A percentile compares a stretch with the other conserved stretches of the same genome.
phyloP scores from a whole-genome alignment of 2,888 invertebrate genomes.

The Parnassius glacialis region DNA sequence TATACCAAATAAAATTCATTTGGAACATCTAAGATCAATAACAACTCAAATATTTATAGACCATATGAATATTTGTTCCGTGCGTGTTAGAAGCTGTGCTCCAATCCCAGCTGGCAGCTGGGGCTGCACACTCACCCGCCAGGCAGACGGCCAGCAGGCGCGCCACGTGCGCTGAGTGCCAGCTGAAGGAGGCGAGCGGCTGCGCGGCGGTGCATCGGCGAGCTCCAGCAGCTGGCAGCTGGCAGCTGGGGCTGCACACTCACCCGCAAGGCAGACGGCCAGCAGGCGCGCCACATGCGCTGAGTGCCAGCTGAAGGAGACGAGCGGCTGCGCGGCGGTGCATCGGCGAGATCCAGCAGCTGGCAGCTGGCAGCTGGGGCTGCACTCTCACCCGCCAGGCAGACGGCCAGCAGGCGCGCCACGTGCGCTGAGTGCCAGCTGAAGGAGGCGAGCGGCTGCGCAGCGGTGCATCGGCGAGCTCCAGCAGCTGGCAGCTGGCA shows the following conservation, averaged over 20 bases:
- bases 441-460: conserved; percentile 84
- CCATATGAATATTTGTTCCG: too few relatives aligned
- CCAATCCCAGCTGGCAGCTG: not conserved
- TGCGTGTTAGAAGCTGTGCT: too few relatives aligned
- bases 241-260: not conserved
- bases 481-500: conserved; percentile 26
- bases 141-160: conserved; percentile 85
- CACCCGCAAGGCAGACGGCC: conserved; percentile 82
- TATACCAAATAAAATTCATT: too few relatives aligned
- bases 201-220: too few relatives aligned
- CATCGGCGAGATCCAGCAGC: too few relatives aligned
- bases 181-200: conserved; percentile 85
- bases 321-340: conserved; percentile 33
- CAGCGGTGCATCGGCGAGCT: conserved; percentile 30
- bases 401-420: conserved; percentile 86
- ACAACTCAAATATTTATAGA: too few relatives aligned
- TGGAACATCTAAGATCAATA: too few relatives aligned
- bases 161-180: conserved; percentile 93
- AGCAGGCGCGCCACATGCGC: conserved; percentile 88
- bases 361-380: not conserved
- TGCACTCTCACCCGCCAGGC: conserved; percentile 69
- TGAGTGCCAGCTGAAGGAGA: conserved; percentile 94
- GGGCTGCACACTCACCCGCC: conserved; percentile 54
- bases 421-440: conserved; percentile 94
- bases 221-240: too few relatives aligned